Percentiles rank a stretch among this genome's conserved stretches.
phyloP scores from a whole-genome alignment of 2,113 vertebrate species.

The Arenaria interpres region DNA sequence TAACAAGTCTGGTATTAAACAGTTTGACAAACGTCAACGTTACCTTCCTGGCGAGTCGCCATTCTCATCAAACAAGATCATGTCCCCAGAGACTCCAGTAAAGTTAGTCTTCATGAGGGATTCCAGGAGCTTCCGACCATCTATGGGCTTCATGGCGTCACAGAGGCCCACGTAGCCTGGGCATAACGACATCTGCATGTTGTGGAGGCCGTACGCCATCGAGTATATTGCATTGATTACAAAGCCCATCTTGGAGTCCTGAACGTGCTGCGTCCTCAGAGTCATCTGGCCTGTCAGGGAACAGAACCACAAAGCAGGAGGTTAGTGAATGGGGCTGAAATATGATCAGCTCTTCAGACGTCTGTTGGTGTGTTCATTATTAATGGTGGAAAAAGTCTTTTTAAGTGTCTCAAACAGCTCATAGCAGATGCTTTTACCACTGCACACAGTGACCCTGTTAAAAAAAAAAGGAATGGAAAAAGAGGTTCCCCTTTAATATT shows the following conservation, averaged over 20 bases:
- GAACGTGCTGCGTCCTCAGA: constrained; percentile 89
- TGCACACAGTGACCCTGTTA: not conserved
- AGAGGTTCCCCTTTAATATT: not conserved
- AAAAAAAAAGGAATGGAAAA: not conserved
- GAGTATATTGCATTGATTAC: constrained; percentile 99
- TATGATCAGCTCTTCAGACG: not conserved
- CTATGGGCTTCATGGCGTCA: constrained; percentile 93
- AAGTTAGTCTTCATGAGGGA: constrained; percentile 98
- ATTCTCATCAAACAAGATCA: constrained; percentile 94
- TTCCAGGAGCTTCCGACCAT: constrained; percentile 92
- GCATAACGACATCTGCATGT: constrained; percentile 90
- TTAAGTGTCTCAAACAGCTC: not conserved
- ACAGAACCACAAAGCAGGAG: not conserved
- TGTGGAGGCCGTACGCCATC: constrained; percentile 96
- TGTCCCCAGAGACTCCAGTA: constrained; percentile 92
- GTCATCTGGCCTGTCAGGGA: constrained; percentile 84
- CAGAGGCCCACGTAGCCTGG: constrained; percentile 90
- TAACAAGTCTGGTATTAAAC: not conserved
- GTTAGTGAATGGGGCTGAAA: not conserved
- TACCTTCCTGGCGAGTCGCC: constrained; percentile 98
- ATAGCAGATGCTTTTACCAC: not conserved
- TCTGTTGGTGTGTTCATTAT: not conserved
- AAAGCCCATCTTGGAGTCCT: constrained; percentile 99
- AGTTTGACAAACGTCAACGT: not conserved
- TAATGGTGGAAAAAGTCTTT: not conserved